These are phyloP conservation scores for Trichechus manatus DNA, from an alignment of 2,113 vertebrate species.

Conservation along the genomic window DNA sequence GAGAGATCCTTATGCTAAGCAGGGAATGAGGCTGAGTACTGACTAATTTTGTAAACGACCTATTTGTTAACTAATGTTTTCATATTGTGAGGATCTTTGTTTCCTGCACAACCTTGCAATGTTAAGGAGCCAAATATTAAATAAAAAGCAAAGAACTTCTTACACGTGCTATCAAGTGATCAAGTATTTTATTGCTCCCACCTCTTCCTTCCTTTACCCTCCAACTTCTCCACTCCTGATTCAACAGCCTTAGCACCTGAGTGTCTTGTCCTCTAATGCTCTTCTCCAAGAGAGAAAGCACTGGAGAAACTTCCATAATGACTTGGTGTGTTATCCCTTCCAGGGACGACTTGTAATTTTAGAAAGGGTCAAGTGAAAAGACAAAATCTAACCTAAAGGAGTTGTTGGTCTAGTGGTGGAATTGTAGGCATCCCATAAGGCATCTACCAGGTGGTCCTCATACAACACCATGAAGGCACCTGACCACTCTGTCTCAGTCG, in stretches of 20 bases:
- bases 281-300: neutral
- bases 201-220: neutral
- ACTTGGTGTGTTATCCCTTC: neutral
- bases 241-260: neutral
- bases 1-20: neutral
- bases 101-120: neutral
- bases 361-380: neutral
- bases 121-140: neutral
- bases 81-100: neutral
- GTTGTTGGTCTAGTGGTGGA: neutral
- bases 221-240: neutral
- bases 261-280: neutral
- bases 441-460: neutral
- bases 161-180: neutral
- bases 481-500: too few relatives aligned
- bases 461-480: neutral
- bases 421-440: neutral
- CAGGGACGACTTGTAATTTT: neutral
- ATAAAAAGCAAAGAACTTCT: neutral
- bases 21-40: neutral
- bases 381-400: neutral
- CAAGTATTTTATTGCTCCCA: fast-evolving
- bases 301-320: neutral
- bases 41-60: neutral
- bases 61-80: neutral